Conservation (phyloP, 2,113 vertebrate genomes). For the Macheiramphus alcinus region DNA sequence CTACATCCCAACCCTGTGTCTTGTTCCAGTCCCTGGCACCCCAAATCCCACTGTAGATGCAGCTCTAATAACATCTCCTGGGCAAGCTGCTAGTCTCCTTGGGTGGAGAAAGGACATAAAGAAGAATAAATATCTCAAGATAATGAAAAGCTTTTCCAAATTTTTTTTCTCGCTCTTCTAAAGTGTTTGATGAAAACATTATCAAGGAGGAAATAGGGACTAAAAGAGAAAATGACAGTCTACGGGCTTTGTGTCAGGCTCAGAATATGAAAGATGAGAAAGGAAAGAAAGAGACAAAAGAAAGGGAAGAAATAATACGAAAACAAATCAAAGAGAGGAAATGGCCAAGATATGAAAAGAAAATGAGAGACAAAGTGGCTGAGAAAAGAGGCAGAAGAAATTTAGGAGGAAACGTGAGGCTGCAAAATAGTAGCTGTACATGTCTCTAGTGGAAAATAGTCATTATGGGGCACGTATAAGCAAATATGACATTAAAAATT, state of each 20-base stretch:
- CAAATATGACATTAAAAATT: constrained; percentile 52
- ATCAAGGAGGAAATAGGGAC: not conserved
- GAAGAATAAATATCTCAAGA: not conserved
- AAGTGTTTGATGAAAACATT: not conserved
- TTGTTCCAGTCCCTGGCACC: not conserved
- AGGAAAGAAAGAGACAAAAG: not conserved
- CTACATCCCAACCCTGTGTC: accelerated
- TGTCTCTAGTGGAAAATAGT: constrained; percentile 30
- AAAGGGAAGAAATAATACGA: not conserved
- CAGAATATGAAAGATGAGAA: not conserved
- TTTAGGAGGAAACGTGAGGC: constrained; percentile 8
- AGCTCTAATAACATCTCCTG: not conserved
- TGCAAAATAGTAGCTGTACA: not conserved
- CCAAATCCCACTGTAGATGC: not conserved
- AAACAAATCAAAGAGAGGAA: constrained; percentile 30
- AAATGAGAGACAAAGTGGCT: not conserved
- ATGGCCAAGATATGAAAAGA: not conserved
- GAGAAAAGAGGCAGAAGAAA: not conserved
- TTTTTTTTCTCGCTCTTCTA: not conserved
- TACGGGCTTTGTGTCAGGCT: not conserved
- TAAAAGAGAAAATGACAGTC: not conserved
- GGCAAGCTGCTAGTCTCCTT: not conserved
- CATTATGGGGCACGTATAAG: constrained; percentile 11
- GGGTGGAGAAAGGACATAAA: not conserved
- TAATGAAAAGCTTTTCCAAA: not conserved